Conservation (phyloP, 2,888 invertebrate genomes). For the Elmis aenea region DNA sequence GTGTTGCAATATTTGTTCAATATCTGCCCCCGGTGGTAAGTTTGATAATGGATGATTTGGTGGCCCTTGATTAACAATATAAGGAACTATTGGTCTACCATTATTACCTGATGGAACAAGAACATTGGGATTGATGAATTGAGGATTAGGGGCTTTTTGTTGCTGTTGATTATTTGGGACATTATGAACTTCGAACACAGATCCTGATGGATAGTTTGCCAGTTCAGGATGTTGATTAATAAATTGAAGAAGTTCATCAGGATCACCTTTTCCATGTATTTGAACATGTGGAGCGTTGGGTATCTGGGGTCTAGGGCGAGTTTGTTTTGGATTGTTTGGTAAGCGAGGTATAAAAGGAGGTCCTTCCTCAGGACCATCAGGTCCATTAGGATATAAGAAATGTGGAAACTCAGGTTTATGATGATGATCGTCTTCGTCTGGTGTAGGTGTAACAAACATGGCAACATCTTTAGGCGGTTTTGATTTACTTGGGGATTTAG, state of each 20-base stretch:
- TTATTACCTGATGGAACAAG: conserved; percentile 17
- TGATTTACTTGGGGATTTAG: conserved; percentile 13
- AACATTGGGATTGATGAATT: conserved; percentile 22
- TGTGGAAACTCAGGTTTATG: too few relatives aligned
- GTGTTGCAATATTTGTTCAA: conserved; percentile 42
- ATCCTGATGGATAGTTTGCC: conserved; percentile 43
- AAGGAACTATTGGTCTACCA: conserved; percentile 26
- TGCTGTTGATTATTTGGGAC: conserved; percentile 23
- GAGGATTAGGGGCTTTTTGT: conserved; percentile 16
- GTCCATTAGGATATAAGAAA: neutral
- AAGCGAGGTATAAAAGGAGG: conserved; percentile 1
- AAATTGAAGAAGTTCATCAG: conserved; percentile 42
- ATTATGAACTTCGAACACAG: conserved; percentile 43
- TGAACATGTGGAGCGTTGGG: conserved; percentile 20
- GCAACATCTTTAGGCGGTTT: too few relatives aligned
- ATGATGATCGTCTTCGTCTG: neutral
- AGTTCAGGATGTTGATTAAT: conserved; percentile 45
- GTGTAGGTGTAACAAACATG: neutral
- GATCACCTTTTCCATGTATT: conserved; percentile 36
- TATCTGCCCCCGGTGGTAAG: conserved; percentile 34
- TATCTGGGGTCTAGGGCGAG: conserved; percentile 1
- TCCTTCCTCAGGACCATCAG: neutral
- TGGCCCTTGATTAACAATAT: conserved; percentile 30
- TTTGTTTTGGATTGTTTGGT: conserved; percentile 3
- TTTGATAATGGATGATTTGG: conserved; percentile 24